Evolutionary conservation across 2,888 invertebrate species (phyloP), one percentile per base, ranked within the genome.

Genomic region (Trissoscelio sp.): DNA sequence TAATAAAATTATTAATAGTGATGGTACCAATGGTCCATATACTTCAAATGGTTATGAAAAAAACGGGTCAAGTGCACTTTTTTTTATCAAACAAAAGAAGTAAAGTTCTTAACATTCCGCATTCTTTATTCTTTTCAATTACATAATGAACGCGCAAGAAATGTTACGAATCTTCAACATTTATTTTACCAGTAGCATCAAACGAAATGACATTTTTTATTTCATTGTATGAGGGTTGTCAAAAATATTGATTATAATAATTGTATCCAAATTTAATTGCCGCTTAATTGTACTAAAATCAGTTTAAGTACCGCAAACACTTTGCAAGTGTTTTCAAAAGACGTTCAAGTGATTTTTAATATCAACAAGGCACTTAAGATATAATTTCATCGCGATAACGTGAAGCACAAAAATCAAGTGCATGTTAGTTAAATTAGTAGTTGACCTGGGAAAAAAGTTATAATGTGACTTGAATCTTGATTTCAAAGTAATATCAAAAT

Each of bases 61-160:
- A 53, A 53, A 28, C 51, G 14, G 51, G 51, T 53, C 51, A 53
- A 53, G 51, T 53, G 28, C 16, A 53, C 51, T 28, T 24, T 53
- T 53, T 28, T n/a, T n/a, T n/a, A 7, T n/a, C 6, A 22, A 28
- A 53, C 51, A 28, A 53, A 53, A 28, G 51, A 28, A 20, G 28
- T 28, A 28, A 28, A 53, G 14, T 5, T 53, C 28, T 53, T 28
- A 53, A 28, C 51, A 53, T 53, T 53, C 22, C n/a, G 12, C 9
- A 3, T 48, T 9, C 6, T 24, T 51, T 51, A 53, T 48, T 9
- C 48, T 48, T 18, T 20, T n/a, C 28, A 12, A 48, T 48, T 14
- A 28, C 2, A 14, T 53, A 53, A 53, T n/a, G n/a, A n/a, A n/a
- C 14, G 11, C 3, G 22, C n/a, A 18, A 20, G 11, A 24, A 11